These are phyloP conservation scores for Heterodera carotae DNA, from an alignment of 1,140 invertebrate species.

Conservation along the genomic window DNA sequence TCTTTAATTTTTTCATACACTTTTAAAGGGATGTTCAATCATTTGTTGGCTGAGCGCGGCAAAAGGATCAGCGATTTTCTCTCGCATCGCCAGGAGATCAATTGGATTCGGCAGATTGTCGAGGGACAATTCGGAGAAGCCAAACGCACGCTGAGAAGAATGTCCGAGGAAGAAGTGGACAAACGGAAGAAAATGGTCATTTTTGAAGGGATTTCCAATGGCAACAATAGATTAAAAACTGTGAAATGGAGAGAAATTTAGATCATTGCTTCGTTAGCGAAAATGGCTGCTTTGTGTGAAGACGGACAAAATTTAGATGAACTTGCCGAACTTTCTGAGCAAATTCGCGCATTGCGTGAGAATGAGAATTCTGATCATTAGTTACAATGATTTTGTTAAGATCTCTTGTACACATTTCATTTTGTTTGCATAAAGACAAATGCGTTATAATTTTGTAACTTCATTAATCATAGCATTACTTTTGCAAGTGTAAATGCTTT, in stretches of 20 bases:
- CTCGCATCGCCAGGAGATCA: constrained; percentile 37
- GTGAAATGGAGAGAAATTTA: no score
- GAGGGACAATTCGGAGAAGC: constrained; percentile 30
- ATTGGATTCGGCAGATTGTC: constrained; percentile 41
- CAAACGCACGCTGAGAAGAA: constrained; percentile 27
- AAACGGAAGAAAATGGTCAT: constrained; percentile 33
- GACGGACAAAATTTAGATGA: constrained; percentile 33
- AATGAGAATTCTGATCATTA: not conserved
- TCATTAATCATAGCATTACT: no score
- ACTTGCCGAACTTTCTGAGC: constrained; percentile 40
- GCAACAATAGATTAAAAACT: not conserved
- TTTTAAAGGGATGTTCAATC: constrained; percentile 35
- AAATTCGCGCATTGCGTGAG: constrained; percentile 20
- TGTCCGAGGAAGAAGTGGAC: constrained; percentile 38
- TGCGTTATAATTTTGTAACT: no score
- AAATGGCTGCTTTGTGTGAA: constrained; percentile 42
- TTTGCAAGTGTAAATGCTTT: no score
- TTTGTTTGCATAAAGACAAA: no score
- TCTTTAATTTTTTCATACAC: not conserved
- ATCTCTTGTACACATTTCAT: no score
- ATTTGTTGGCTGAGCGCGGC: constrained; percentile 40
- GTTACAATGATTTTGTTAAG: no score
- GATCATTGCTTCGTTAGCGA: constrained; percentile 29
- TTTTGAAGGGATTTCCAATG: not conserved
- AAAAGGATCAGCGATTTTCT: constrained; percentile 40